Evolutionary conservation across 2,888 invertebrate species (phyloP).

Genomic region (Teinopalpus imperialis): DNA sequence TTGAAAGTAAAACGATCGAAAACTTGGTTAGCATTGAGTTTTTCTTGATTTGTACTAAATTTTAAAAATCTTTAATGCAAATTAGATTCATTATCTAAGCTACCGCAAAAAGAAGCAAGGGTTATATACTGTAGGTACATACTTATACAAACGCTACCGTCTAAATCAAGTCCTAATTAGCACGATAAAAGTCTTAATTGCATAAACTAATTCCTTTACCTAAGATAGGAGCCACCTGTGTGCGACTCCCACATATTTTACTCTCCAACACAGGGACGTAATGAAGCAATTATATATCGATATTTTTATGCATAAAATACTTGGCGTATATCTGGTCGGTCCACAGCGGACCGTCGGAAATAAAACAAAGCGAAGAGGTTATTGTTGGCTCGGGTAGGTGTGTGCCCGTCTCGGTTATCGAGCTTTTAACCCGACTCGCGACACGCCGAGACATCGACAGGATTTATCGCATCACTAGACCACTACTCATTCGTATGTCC

Average conservation of each 20-base stretch:
- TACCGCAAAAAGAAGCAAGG: conserved; percentile 15
- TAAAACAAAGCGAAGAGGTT: conserved; percentile 74
- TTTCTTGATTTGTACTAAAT: not conserved
- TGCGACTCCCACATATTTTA: conserved; percentile 80
- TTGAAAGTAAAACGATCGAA: too few relatives aligned
- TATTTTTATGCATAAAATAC: conserved; percentile 82
- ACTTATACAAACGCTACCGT: not conserved
- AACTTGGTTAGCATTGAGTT: too few relatives aligned
- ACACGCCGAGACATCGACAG: conserved; percentile 76
- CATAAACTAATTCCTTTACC: conserved; percentile 25
- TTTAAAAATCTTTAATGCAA: conserved; percentile 6
- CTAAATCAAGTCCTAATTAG: conserved; percentile 43
- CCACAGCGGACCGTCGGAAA: conserved; percentile 62
- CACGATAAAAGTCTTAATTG: conserved; percentile 37
- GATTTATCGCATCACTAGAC: conserved; percentile 78
- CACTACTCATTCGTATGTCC: conserved; percentile 78
- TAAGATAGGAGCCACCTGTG: conserved; percentile 61
- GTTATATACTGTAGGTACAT: too few relatives aligned
- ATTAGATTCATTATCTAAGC: too few relatives aligned
- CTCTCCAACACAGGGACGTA: conserved; percentile 80
- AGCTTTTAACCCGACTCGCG: conserved; percentile 80
- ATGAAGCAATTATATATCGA: conserved; percentile 83
- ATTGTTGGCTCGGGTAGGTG: conserved; percentile 79
- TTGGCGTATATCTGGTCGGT: conserved; percentile 74
- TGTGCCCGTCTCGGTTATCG: conserved; percentile 77